A percentile compares a stretch with the other conserved stretches of the same genome.
Evolutionary conservation across 2,888 invertebrate species (phyloP).

Genomic region (Drosophila anomelani): DNA sequence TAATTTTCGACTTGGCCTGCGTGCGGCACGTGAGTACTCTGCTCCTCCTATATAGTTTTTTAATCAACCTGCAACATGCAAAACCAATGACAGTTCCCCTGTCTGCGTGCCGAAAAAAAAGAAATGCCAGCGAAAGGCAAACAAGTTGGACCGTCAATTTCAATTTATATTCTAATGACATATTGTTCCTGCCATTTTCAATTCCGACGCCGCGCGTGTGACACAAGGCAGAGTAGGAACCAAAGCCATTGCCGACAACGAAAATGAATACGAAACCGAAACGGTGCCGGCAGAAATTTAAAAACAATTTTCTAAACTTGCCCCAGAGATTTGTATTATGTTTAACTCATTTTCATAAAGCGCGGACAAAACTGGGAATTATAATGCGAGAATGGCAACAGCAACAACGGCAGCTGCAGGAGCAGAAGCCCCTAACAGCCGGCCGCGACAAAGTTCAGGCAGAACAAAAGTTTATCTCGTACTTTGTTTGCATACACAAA

Average conservation of each 20-base stretch:
- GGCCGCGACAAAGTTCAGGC: conserved; percentile 70
- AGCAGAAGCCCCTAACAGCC: conserved; percentile 23
- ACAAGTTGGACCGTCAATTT: conserved; percentile 47
- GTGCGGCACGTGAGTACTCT: conserved; percentile 50
- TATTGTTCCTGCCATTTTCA: conserved; percentile 55
- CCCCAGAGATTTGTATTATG: conserved; percentile 58
- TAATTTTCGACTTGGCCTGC: conserved; percentile 41
- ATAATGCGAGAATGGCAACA: conserved; percentile 41
- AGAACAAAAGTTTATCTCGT: conserved; percentile 78
- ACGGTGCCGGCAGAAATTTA: conserved; percentile 38
- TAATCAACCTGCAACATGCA: conserved; percentile 53
- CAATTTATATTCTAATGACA: conserved; percentile 54
- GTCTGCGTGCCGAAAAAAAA: conserved; percentile 26
- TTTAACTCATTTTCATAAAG: conserved; percentile 64
- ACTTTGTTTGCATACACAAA: conserved; percentile 74
- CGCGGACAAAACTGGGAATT: conserved; percentile 50
- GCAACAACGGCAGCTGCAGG: conserved; percentile 27
- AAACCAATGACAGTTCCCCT: conserved; percentile 39
- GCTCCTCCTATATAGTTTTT: conserved; percentile 43
- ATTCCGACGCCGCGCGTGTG: conserved; percentile 35
- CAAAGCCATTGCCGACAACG: background rate
- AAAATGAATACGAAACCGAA: background rate
- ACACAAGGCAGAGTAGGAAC: conserved; percentile 7
- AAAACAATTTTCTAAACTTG: conserved; percentile 60
- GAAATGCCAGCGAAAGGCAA: conserved; percentile 24